These are phyloP conservation scores for Ernsta delagoae DNA, from an alignment of 2,888 invertebrate species.

Conservation along the genomic window DNA sequence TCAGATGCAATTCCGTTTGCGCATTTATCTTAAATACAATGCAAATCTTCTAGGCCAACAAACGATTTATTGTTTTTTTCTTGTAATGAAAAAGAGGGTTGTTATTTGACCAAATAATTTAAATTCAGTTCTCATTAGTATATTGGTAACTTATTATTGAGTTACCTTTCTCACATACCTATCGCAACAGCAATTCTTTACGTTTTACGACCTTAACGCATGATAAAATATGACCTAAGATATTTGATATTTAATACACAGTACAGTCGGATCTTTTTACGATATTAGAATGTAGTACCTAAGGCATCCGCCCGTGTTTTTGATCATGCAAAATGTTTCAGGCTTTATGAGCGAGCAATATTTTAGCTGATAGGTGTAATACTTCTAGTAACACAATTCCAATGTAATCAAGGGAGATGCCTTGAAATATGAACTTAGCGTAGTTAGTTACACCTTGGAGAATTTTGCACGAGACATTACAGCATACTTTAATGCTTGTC, in stretches of 20 bases:
- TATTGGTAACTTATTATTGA: too few species aligned
- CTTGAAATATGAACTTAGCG: neutral
- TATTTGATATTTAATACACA: conserved; percentile 36
- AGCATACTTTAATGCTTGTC: too few species aligned
- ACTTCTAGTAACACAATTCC: conserved; percentile 4
- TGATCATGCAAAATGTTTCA: conserved; percentile 32
- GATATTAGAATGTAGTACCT: conserved; percentile 33
- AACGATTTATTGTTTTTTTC: too few species aligned
- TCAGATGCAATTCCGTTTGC: too few species aligned
- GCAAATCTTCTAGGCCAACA: too few species aligned
- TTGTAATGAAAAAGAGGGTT: too few species aligned
- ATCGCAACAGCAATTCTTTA: conserved; percentile 24
- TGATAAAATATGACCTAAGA: conserved; percentile 31
- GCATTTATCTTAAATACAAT: too few species aligned
- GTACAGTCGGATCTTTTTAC: conserved; percentile 35
- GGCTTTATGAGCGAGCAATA: conserved; percentile 27
- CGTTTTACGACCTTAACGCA: conserved; percentile 27
- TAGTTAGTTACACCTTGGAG: neutral
- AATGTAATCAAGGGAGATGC: conserved; percentile 3
- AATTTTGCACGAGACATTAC: neutral
- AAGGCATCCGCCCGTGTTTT: conserved; percentile 27
- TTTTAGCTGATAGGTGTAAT: conserved; percentile 12
- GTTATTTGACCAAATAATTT: too few species aligned
- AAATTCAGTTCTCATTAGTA: too few species aligned
- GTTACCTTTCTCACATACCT: neutral